Conservation (phyloP, 2,797 vertebrate species). For the Rousettus madagascariensis region DNA sequence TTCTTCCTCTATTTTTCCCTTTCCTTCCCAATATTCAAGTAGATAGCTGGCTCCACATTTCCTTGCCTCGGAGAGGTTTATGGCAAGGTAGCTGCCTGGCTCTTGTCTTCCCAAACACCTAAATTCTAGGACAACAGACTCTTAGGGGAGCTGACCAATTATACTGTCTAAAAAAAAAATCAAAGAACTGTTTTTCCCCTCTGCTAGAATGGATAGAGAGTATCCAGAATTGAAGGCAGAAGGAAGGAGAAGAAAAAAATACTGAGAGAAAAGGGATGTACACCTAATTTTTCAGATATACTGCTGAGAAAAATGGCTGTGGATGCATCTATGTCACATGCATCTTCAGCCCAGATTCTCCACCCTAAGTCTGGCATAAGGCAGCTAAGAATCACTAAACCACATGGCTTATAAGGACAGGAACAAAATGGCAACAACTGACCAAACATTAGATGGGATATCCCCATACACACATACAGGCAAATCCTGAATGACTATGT, state of each 20-base stretch:
- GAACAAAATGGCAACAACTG: neutral
- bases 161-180: neutral
- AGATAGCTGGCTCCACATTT: neutral
- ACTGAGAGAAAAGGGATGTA: too few species aligned
- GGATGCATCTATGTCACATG: fast-evolving
- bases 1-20: neutral
- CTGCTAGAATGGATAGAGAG: neutral
- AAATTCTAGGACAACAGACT: neutral
- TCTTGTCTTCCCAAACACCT: neutral
- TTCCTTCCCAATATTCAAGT: neutral
- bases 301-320: neutral
- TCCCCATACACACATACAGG: neutral
- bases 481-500: neutral
- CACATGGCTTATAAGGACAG: neutral
- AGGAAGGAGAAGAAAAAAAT: neutral
- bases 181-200: neutral
- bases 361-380: neutral
- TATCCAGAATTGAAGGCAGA: neutral
- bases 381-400: neutral
- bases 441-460: neutral
- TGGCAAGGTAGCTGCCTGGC: neutral
- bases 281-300: neutral
- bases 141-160: neutral
- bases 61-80: neutral
- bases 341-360: neutral